Evolutionary conservation across 1,140 invertebrate species (phyloP).

Genomic region (Musca vetustissima): DNA sequence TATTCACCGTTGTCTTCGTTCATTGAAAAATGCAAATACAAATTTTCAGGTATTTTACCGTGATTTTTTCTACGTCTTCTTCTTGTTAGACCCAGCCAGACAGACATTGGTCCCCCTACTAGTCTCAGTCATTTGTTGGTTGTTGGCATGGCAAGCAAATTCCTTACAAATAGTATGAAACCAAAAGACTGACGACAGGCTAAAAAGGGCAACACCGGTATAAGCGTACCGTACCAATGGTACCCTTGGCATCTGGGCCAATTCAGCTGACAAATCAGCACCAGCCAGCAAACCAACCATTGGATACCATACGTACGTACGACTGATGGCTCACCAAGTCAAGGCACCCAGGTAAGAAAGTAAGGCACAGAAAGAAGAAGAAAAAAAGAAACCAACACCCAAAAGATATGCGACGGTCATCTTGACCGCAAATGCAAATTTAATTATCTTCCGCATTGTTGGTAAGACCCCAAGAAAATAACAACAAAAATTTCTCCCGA

Average conservation of each 20-base stretch:
- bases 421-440: constrained; percentile 26
- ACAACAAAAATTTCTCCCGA: not conserved
- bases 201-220: not conserved
- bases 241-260: not conserved
- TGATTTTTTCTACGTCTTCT: not conserved
- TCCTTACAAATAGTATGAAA: constrained; percentile 7
- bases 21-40: not conserved
- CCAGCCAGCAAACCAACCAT: not conserved
- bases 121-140: not conserved
- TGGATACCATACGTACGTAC: too few species aligned
- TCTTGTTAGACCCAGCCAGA: too few species aligned
- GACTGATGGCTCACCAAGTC: not conserved
- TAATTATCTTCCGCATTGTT: constrained; percentile 27
- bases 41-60: constrained; percentile 9
- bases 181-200: not conserved
- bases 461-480: not conserved
- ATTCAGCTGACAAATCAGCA: too few species aligned
- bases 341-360: not conserved
- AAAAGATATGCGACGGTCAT: not conserved
- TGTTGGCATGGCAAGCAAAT: not conserved
- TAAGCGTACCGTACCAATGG: not conserved
- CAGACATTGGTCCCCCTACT: not conserved
- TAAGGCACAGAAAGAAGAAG: too few species aligned
- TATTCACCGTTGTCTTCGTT: constrained; percentile 6
- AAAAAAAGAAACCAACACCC: too few species aligned